phyloP scores from a whole-genome alignment of 64 coral and sea anemone species.

The Montipora foliosa region DNA sequence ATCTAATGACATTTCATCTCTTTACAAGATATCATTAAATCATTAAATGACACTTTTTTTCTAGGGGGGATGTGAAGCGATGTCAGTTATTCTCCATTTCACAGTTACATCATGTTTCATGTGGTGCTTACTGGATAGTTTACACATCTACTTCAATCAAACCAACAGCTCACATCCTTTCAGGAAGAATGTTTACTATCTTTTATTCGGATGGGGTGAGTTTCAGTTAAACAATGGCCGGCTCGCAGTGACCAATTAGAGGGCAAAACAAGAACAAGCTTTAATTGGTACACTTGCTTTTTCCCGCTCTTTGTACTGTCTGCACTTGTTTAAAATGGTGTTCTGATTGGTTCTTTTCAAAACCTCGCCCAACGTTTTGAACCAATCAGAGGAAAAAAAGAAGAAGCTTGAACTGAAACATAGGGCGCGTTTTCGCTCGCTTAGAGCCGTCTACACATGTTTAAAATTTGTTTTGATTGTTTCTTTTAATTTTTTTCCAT shows the following conservation, averaged over 20 bases:
- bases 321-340: too few relatives aligned
- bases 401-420: background rate
- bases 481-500: too few relatives aligned
- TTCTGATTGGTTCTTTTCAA: background rate
- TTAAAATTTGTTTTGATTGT: too few relatives aligned
- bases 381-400: background rate
- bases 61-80: conserved; percentile 76
- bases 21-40: too few relatives aligned
- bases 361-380: background rate
- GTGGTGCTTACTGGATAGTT: conserved; percentile 83
- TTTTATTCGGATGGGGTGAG: conserved; percentile 90
- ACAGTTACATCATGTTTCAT: conserved; percentile 76
- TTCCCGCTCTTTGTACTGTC: too few relatives aligned
- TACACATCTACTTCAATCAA: conserved; percentile 86
- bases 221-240: background rate
- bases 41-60: background rate
- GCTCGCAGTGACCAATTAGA: too few relatives aligned
- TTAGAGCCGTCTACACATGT: too few relatives aligned
- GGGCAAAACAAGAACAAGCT: too few relatives aligned
- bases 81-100: conserved; percentile 82
- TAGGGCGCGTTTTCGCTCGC: too few relatives aligned
- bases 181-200: conserved; percentile 69
- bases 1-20: too few relatives aligned
- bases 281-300: too few relatives aligned
- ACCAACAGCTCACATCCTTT: conserved; percentile 76